Evolutionary conservation across 2,797 vertebrate genomes (phyloP), one percentile per base, ranked within the genome.

Genomic region (Sandelia bainsii): DNA sequence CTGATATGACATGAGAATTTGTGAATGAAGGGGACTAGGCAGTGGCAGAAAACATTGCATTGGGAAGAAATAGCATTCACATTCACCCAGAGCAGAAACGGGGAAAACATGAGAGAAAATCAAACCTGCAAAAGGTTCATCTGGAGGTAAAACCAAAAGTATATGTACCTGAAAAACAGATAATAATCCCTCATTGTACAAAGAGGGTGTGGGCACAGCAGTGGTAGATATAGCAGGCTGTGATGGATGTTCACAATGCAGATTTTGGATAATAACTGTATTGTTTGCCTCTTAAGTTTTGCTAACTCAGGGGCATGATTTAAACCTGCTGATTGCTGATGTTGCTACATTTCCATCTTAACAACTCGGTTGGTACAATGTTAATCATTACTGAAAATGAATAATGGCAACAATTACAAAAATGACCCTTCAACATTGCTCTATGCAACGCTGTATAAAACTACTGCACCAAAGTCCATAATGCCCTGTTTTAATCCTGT

Each of bases 401-500:
- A 23, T 22, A 22, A 37, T 19, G 9, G 2, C 29, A 12, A 9
- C 22, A 29, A 1, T 46, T 9, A 27, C 11, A 27, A 51, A 17
- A 3, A 39, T 9, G 8, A 14, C 42, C 8, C 2, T 16, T 29
- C 20, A 17, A 22, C 19, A 14, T 8, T 48, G 14, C 8, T 23
- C 11, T 32, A 10, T 8, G 6, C 3, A 25, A 37, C 1, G 32
- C 40, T 64, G 32, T 19, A 8, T 49, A 14, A 39, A 42, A 19
- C 8, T 2, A 6, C 13, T 56, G 3, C 20, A 1, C 4, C 7
- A 9, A 54, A 56, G 52, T 67, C 27, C 2, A 52, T 50, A 27
- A 63, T 63, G 9, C 4, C 7, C n/a, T 42, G 3, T 52, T 69
- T 59, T 54, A 42, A 71, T 42, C 61, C 25, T 19, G 7, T 56